phyloP scores from a whole-genome alignment of 2,797 vertebrate genomes.

The Eulemur albifrons region DNA sequence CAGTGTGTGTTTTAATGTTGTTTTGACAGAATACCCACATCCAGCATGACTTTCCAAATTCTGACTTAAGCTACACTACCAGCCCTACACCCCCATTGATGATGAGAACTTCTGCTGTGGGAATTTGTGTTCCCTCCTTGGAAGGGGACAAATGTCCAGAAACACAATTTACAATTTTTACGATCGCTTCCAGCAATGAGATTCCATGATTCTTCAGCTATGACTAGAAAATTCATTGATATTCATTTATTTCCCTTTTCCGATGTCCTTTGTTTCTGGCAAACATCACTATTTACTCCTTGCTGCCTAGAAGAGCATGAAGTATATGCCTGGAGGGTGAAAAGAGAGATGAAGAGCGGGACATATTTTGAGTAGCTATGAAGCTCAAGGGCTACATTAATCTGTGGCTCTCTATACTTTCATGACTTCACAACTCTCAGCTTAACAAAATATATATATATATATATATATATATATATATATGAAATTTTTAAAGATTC shows the following conservation, averaged over 20 bases:
- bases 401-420: slow-evolving; percentile 77
- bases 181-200: background rate
- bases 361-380: slow-evolving; percentile 60
- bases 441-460: slow-evolving; percentile 5
- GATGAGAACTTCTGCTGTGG: background rate
- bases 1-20: background rate
- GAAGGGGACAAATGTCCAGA: background rate
- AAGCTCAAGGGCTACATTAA: slow-evolving; percentile 77
- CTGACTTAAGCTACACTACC: background rate
- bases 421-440: slow-evolving; percentile 69
- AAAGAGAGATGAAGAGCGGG: background rate
- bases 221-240: background rate
- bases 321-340: background rate
- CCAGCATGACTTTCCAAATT: background rate
- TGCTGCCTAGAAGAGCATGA: background rate
- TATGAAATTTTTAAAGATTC: slow-evolving; percentile 62
- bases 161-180: background rate
- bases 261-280: background rate
- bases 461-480: too few relatives aligned
- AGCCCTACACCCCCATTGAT: fast-evolving
- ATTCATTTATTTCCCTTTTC: background rate
- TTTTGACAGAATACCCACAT: background rate
- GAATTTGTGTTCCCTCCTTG: background rate
- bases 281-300: slow-evolving; percentile 61
- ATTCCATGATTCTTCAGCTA: background rate